A percentile compares a stretch with the other conserved stretches of the same genome.
Evolutionary conservation across 1,140 invertebrate genomes (phyloP).

Genomic region (Leptinotarsa lineolata): DNA sequence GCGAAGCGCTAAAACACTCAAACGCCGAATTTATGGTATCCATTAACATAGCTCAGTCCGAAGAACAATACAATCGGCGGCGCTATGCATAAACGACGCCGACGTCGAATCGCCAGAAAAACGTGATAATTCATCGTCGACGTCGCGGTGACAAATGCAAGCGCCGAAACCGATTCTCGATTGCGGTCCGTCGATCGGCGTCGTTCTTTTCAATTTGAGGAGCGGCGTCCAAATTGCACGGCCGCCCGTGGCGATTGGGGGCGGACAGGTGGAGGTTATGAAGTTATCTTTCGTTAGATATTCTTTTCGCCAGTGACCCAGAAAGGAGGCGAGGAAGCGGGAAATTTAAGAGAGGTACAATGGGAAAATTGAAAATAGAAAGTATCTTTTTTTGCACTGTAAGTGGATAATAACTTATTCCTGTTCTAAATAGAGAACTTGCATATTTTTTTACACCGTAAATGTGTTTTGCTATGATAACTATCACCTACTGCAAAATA

Average conservation of each 20-base stretch:
- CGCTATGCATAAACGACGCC: background rate
- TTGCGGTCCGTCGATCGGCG: background rate
- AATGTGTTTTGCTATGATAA: too few relatives aligned
- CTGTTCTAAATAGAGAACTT: too few relatives aligned
- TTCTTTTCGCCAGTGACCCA: background rate
- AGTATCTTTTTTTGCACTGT: too few relatives aligned
- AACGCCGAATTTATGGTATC: slow-evolving; percentile 36
- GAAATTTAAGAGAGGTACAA: background rate
- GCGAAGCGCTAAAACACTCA: slow-evolving; percentile 23
- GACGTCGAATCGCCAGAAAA: background rate
- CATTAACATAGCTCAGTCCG: slow-evolving; percentile 35
- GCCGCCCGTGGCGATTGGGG: background rate
- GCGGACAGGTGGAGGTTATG: background rate
- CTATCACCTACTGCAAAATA: too few relatives aligned
- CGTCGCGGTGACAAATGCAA: slow-evolving; percentile 1
- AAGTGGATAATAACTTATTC: too few relatives aligned
- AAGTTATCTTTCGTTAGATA: background rate
- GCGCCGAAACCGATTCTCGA: background rate
- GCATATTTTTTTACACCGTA: too few relatives aligned
- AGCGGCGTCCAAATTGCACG: background rate
- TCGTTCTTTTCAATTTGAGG: background rate
- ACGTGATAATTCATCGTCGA: background rate
- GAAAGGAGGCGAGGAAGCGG: background rate
- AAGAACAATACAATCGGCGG: slow-evolving; percentile 35
- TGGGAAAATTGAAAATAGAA: too few relatives aligned